Evolutionary conservation across 2,797 vertebrate species (phyloP), one percentile per base, ranked within the genome.

Genomic region (Leucoraja ocellata): DNA sequence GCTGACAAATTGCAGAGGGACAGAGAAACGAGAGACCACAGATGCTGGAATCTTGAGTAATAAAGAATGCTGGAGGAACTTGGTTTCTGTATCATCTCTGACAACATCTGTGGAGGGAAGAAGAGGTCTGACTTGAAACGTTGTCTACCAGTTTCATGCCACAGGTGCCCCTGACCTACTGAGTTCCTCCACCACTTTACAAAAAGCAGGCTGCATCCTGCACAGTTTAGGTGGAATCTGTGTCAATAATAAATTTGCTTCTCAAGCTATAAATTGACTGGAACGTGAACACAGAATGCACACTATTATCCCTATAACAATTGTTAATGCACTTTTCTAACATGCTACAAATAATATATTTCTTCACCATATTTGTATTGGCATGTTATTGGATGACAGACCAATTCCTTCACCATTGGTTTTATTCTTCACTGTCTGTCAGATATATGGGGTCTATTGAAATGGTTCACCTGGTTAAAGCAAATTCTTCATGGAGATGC

Each of bases 221-320:
- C 68, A n/a, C 7, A 88, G 16, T n/a, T 14, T 32, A n/a, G n/a
- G 84, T 23, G 16, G 36, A 68, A 36, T 68, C 16, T 21, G 18
- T 88, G 28, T 28, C 14, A 88, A 88, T 88, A 65, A 88, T 32
- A 65, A 88, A 88, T 65, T 65, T 88, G 28, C 13, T 65, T 84
- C 23, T 61, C 81, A 84, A 84, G 81, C 54, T 61, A 84, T 58
- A 28, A 84, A 28, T 11, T 14, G 54, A 61, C 54, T 84, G 58
- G 25, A 84, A 14, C 23, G 23, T 28, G 58, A 84, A 28, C 46
- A 23, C 18, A 80, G 21, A 21, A 23, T 8, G 25, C 39, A 9
- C 80, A 54, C 36, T 80, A 16, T 46, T 58, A 83, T 21, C 11
- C 32, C 54, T 83, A 25, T 28, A 84, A 84, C 10, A 28, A 58